Evolutionary conservation across 2,888 invertebrate genomes (phyloP), one percentile per base, ranked within the genome.

Genomic region (Nomada fabriciana): DNA sequence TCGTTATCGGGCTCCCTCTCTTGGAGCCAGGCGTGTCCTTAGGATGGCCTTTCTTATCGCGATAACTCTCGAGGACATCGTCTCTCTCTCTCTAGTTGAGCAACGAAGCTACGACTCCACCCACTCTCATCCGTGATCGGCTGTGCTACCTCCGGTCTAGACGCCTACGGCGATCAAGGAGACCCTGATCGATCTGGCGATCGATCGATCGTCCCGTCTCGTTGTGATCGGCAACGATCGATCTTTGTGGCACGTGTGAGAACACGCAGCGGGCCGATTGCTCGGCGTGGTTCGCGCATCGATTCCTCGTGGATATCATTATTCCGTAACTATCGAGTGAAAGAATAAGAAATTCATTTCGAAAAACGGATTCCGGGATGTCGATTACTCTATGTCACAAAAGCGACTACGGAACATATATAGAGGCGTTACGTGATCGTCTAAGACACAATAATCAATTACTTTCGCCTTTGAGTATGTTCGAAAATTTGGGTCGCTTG

Each of bases 11-110:
- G 74, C 75, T 84, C 80, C 88, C 79, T 84, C 86, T 89, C 83
- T 85, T 85, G 87, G 84, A 89, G 89, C 83, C 89, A 88, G 91
- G 91, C 90, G 90, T 93, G 92, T 93, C 93, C 92, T 91, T 90
- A 91, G 91, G 92, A 93, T 93, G 92, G 91, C 92, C 91, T 93
- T 91, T 91, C 92, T 93, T 92, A 93, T 93, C 93, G 90, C 86
- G 90, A 91, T 92, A 92, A 91, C 90, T 90, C 90, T 90, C 92
- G 93, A 92, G 93, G 93, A 93, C 93, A 93, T 93, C 83, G 82
- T 72, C 83, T 85, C 92, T 80, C 82, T 42, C 50, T 50, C 60
- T 64, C 15, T 89, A 83, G 91, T 91, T 91, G 89, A 91, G 91
- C 90, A 93, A 93, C 89, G 83, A 89, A 88, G 85, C 86, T 80